A percentile compares a stretch with the other conserved stretches of the same genome.
Evolutionary conservation across 2,888 invertebrate genomes (phyloP).

Genomic region (Lysandra bellargus): DNA sequence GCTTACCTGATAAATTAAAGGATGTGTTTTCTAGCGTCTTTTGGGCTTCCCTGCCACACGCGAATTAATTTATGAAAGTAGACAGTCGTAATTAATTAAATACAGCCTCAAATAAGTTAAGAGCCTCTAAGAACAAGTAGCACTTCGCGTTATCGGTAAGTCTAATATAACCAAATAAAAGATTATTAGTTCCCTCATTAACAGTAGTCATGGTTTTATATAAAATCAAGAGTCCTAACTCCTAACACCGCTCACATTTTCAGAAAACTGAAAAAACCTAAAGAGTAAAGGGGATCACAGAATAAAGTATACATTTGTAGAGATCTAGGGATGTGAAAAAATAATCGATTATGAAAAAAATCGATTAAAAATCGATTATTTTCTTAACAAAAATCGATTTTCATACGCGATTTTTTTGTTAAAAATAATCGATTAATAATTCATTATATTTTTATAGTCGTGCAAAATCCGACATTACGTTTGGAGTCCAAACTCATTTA

Average conservation of each 20-base stretch:
- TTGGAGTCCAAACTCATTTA: too few species aligned
- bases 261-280: slow-evolving; percentile 5
- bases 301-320: too few species aligned
- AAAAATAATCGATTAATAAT: too few species aligned
- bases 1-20: slow-evolving; percentile 17
- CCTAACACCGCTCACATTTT: neutral
- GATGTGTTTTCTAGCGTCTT: slow-evolving; percentile 1
- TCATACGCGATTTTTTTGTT: too few species aligned
- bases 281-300: too few species aligned
- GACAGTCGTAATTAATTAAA: neutral
- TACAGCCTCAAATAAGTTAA: neutral
- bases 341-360: too few species aligned
- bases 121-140: neutral
- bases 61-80: neutral
- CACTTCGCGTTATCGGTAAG: neutral
- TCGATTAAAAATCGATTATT: too few species aligned
- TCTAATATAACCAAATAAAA: neutral
- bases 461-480: too few species aligned
- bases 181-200: neutral
- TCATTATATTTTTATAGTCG: too few species aligned
- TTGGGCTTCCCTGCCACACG: neutral
- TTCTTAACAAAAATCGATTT: too few species aligned
- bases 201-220: neutral
- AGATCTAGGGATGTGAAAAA: too few species aligned
- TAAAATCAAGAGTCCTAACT: neutral